Conservation (phyloP, 2,888 invertebrate species). For the Scaptomyza reducta region DNA sequence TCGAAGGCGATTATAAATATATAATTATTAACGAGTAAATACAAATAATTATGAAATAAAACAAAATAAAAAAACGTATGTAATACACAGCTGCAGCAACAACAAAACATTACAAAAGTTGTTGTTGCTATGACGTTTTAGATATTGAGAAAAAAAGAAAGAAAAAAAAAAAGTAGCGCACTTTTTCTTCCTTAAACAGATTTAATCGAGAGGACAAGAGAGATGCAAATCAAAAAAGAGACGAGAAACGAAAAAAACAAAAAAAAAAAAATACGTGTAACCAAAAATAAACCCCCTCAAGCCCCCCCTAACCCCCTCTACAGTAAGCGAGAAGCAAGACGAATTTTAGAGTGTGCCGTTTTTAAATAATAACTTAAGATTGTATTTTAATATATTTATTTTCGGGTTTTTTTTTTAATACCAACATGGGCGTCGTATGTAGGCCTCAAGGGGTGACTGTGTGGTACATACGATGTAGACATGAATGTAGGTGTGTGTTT, state of each 20-base stretch:
- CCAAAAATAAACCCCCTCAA: too few species aligned
- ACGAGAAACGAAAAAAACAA: slow-evolving; percentile 7
- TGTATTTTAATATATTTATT: slow-evolving; percentile 39
- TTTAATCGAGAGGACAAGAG: slow-evolving; percentile 44
- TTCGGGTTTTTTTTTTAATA: slow-evolving; percentile 7
- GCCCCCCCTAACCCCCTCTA: too few species aligned
- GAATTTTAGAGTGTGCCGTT: slow-evolving; percentile 55
- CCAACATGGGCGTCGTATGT: slow-evolving; percentile 1
- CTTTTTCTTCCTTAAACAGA: slow-evolving; percentile 65
- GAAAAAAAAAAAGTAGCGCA: slow-evolving; percentile 49
- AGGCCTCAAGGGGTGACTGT: slow-evolving; percentile 1
- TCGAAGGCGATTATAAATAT: slow-evolving; percentile 26
- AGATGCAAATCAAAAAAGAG: slow-evolving; percentile 15
- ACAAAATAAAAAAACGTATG: slow-evolving; percentile 33
- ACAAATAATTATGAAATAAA: slow-evolving; percentile 14
- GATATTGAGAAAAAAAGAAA: slow-evolving; percentile 34
- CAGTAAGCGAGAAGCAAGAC: slow-evolving; percentile 46
- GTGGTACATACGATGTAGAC: neutral
- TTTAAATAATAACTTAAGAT: slow-evolving; percentile 51
- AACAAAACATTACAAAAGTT: neutral
- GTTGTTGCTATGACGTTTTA: slow-evolving; percentile 65
- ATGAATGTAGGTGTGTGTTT: slow-evolving; percentile 11
- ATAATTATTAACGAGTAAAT: slow-evolving; percentile 45
- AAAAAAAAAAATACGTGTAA: slow-evolving; percentile 17
- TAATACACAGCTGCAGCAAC: slow-evolving; percentile 33